Conservation (phyloP, 2,888 invertebrate species). For the Scaptomyza tumidula region DNA sequence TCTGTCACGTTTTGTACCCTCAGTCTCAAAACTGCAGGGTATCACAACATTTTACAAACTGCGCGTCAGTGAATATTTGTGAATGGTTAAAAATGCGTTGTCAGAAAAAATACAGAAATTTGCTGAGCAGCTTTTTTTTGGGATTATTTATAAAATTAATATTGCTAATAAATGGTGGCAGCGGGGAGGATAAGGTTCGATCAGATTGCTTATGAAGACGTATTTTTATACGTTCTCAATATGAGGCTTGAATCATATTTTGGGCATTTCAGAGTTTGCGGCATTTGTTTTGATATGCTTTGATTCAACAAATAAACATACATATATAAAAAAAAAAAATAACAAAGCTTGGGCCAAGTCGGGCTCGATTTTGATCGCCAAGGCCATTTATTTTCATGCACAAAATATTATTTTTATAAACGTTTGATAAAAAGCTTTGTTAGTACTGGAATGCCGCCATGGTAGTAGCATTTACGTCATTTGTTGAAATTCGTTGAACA, state of each 20-base stretch:
- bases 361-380: slow-evolving; percentile 32
- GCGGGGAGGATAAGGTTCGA: neutral
- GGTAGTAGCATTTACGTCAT: slow-evolving; percentile 60
- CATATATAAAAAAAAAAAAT: slow-evolving; percentile 22
- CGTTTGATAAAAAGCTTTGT: slow-evolving; percentile 61
- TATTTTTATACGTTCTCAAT: neutral
- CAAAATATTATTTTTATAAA: slow-evolving; percentile 71
- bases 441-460: slow-evolving; percentile 28
- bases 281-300: slow-evolving; percentile 8
- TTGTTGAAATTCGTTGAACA: slow-evolving; percentile 30
- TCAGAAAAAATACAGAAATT: slow-evolving; percentile 46
- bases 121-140: slow-evolving; percentile 48
- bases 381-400: slow-evolving; percentile 73
- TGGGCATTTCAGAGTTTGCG: slow-evolving; percentile 8
- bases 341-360: slow-evolving; percentile 26
- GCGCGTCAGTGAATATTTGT: slow-evolving; percentile 58
- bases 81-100: slow-evolving; percentile 50
- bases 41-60: slow-evolving; percentile 7
- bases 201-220: slow-evolving; percentile 1
- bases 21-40: slow-evolving; percentile 6
- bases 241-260: slow-evolving; percentile 18
- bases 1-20: too few species aligned
- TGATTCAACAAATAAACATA: slow-evolving; percentile 23
- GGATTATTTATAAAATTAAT: slow-evolving; percentile 32
- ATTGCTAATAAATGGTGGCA: slow-evolving; percentile 17